Evolutionary conservation across 2,888 invertebrate genomes (phyloP).

Genomic region (Dendrolimus houi): DNA sequence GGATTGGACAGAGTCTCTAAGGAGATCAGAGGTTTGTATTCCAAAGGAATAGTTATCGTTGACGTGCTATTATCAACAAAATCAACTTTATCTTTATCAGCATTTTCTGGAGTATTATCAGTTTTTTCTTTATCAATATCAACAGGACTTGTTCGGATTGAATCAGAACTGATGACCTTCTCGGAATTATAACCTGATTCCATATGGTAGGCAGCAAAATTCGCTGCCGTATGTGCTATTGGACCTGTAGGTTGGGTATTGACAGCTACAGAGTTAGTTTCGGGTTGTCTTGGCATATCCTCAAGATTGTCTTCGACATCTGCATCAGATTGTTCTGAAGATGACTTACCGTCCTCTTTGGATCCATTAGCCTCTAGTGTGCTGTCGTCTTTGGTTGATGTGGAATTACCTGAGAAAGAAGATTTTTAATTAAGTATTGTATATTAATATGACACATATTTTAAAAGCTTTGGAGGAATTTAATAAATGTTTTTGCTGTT

Average conservation of each 20-base stretch:
- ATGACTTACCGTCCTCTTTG: slow-evolving; percentile 71
- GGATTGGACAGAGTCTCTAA: slow-evolving; percentile 64
- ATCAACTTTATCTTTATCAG: slow-evolving; percentile 74
- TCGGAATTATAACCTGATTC: slow-evolving; percentile 83
- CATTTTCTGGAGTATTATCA: slow-evolving; percentile 73
- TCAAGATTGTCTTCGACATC: slow-evolving; percentile 88
- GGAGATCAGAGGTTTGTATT: slow-evolving; percentile 57
- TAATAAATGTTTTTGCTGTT: too few relatives aligned
- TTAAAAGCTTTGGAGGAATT: too few relatives aligned
- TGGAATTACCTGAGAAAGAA: slow-evolving; percentile 48
- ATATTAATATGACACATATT: too few relatives aligned
- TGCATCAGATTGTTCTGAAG: slow-evolving; percentile 85
- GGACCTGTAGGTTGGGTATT: slow-evolving; percentile 47
- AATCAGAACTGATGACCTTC: slow-evolving; percentile 62
- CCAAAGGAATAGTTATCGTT: slow-evolving; percentile 44
- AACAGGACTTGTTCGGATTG: slow-evolving; percentile 63
- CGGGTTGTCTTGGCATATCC: slow-evolving; percentile 54
- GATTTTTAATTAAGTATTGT: slow-evolving; percentile 1
- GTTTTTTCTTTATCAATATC: slow-evolving; percentile 72
- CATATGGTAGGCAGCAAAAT: slow-evolving; percentile 69
- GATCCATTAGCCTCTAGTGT: slow-evolving; percentile 42
- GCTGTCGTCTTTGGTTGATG: slow-evolving; percentile 40
- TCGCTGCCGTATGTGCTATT: slow-evolving; percentile 56
- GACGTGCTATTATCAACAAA: slow-evolving; percentile 39
- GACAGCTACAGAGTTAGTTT: slow-evolving; percentile 37